Evolutionary conservation across 2,797 vertebrate species (phyloP), one percentile per base, ranked within the genome.

Genomic region (Rachycentron canadum): DNA sequence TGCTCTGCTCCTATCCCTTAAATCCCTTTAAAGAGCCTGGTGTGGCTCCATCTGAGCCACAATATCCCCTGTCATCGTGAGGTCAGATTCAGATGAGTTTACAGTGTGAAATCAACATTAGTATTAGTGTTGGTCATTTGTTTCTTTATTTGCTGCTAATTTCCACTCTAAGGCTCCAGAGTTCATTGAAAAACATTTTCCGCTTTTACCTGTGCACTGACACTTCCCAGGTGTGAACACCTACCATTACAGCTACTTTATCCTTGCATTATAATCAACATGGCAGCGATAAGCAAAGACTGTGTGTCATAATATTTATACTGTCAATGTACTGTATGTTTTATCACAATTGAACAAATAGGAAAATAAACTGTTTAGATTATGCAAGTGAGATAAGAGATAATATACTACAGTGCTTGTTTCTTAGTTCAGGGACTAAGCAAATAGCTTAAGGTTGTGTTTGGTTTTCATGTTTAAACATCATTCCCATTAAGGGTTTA

Each of bases 11-110:
- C 41, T 23, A 23, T 76, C 40, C 30, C n/a, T n/a, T n/a, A n/a
- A n/a, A n/a, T n/a, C n/a, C 23, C 32, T 58, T 2, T 47, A 75
- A 65, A 52, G 36, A 60, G 69, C 38, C 28, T 23, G 49, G 41
- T 34, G 30, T 2, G 28, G 63, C 65, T 78, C 45, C 17, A 26
- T 56, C 49, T 63, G 67, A 71, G 57, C 60, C 61, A 77, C 45
- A 81, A 65, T 75, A 85, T 41, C 68, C 60, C 5, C 69, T 69
- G 17, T 73, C 43, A 83, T 76, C 88, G 30, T 56, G 83, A 74
- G 81, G 38, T 21, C 16, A 79, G 69, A 81, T 68, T 40, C 74
- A 72, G 62, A 78, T 82, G 70, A 7, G 26, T 76, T 82, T 76
- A 40, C 14, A 32, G 36, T 26, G 49, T 76, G 40, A 28, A 40